Base-by-base conservation (phyloP, 2,888 invertebrate genomes). In the Tachina fera region DNA sequence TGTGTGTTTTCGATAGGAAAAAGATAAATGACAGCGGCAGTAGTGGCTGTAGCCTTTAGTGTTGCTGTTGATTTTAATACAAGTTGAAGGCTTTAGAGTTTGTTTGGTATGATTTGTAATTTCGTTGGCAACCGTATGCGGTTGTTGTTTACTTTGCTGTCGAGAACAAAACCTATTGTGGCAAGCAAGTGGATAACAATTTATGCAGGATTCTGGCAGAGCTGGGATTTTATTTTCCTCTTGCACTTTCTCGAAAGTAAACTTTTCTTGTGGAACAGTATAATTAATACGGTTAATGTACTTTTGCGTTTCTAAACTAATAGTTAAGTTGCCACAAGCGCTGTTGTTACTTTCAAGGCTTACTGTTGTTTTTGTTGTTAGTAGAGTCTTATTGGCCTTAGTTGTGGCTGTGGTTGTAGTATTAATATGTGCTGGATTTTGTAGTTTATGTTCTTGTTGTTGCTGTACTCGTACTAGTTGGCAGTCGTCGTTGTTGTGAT, bases 191-290 rank as follows among this genome's bases (percentile, higher is more conserved):
- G 83, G 79, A 61, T 76, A 83, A 53, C 79, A 86, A 61, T 80
- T 74, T 72, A 80, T 67, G 56, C 79, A 80, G 16, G 72, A 72
- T 51, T 87, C 89, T 89, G 87, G 87, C 88, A 88, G 83, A 82
- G 79, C 41, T 70, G 39, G 9, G 68, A 19, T 74, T 39, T 13
- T 22, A 5, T 11, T 61, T n/a, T 58, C 31, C 63, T 74, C 45
- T 6, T 31, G 31, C 49, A 63, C 56, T 87, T 85, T 87, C 87
- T 88, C 84, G 65, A 88, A 86, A 87, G 87, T 85, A 79, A 47
- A 47, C n/a, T 70, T 47, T 58, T 75, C 47, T 45, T 65, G 49
- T 60, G 19, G 5, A 45, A 78, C 13, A 1, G 1, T 47, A 19
- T 67, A 58, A 39, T 72, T 68, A 31, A 11, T 19, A 39, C 67